Percentiles rank a stretch among this genome's conserved stretches.
Conservation (phyloP, 2,113 vertebrate genomes). For the Catharus minimus region DNA sequence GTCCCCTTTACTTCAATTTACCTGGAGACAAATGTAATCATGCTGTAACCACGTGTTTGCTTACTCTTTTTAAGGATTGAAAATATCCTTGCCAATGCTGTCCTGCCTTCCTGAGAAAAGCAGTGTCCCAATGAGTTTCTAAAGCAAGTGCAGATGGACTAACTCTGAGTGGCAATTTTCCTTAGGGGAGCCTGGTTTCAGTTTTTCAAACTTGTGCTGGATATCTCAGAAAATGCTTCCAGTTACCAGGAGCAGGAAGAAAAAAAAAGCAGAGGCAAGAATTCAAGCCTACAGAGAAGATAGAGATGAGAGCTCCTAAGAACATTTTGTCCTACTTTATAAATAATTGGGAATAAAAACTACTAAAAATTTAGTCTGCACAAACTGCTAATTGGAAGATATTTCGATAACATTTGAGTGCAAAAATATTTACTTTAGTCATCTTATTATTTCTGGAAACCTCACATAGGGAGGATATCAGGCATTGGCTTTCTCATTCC, state of each 20-base stretch:
- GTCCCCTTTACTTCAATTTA: not conserved
- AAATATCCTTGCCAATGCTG: not conserved
- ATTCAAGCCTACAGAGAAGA: not conserved
- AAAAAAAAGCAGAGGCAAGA: not conserved
- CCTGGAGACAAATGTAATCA: not conserved
- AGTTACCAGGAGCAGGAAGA: not conserved
- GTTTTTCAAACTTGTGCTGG: not conserved
- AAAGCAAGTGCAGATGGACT: constrained; percentile 31
- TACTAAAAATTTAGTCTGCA: not conserved
- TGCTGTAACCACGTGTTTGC: not conserved
- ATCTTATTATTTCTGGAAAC: not conserved
- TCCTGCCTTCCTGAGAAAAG: not conserved
- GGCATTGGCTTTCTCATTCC: not conserved
- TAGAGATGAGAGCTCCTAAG: not conserved
- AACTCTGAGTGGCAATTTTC: constrained; percentile 6
- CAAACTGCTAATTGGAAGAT: not conserved
- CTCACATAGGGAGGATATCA: not conserved
- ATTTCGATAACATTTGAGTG: not conserved
- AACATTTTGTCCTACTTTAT: not conserved
- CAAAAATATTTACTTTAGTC: not conserved
- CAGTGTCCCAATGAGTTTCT: not conserved
- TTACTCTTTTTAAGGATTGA: not conserved
- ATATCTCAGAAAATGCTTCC: not conserved
- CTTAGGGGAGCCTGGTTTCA: not conserved
- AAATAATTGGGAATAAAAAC: not conserved